Evolutionary conservation across 2,113 vertebrate species (phyloP).

Genomic region (Ictidomys tridecemlineatus): DNA sequence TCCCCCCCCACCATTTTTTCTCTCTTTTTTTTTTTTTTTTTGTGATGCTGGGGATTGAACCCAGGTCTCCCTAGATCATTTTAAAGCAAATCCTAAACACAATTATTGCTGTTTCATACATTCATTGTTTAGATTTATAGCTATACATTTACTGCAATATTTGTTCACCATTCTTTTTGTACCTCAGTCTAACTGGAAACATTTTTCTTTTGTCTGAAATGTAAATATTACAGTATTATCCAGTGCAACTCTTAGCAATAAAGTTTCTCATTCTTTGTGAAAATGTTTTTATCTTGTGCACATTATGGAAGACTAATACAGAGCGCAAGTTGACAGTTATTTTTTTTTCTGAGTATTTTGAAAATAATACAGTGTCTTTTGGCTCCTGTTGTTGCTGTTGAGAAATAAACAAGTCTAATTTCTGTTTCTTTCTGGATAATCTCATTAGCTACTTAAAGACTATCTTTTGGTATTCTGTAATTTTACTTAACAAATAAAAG

Average conservation of each 20-base stretch:
- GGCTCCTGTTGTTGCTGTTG: neutral
- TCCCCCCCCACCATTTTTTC: no score
- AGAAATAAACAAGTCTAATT: constrained; percentile 36
- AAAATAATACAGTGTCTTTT: neutral
- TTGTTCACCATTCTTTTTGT: neutral
- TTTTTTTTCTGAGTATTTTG: neutral
- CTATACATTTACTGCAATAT: neutral
- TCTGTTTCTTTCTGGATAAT: constrained; percentile 30
- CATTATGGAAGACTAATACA: constrained; percentile 10
- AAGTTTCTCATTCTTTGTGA: neutral
- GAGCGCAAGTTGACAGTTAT: neutral
- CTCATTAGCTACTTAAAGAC: neutral
- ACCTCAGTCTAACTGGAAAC: neutral
- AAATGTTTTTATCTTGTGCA: constrained; percentile 17
- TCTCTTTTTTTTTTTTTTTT: no score
- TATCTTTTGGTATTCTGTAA: neutral
- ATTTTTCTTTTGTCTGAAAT: constrained; percentile 17
- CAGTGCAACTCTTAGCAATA: neutral
- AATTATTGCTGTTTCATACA: neutral
- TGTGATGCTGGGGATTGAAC: no score
- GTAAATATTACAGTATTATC: neutral
- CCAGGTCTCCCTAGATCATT: neutral
- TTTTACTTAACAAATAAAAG: constrained; percentile 21
- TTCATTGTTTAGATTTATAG: neutral
- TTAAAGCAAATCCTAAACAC: neutral